Evolutionary conservation across 2,113 vertebrate species (phyloP), one percentile per base, ranked within the genome.

Genomic region (Illadopsis cleaveri): DNA sequence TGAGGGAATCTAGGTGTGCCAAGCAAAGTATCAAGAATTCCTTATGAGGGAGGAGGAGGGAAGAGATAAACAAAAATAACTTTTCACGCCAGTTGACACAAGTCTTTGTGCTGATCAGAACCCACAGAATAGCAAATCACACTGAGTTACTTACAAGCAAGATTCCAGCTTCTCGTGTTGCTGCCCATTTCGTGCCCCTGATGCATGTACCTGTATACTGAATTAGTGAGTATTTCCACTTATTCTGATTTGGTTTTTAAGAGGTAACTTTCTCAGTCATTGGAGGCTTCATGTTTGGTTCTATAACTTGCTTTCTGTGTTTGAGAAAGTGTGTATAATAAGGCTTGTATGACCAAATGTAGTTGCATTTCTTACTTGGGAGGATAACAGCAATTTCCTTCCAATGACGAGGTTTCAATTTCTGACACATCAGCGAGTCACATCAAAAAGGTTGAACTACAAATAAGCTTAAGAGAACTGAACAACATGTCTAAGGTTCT

Each of bases 171-270:
- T 87, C 35, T 79, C 13, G 7, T 19, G 18, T 61, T 72, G 28
- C 23, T 87, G 25, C 21, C 18, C 2, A 6, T 73, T 90, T 72
- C 7, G 10, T 70, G 33, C 27, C 3, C 3, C 40, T 75, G 68
- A 37, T 5, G 17, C 0, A 0, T 10, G 8, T 30, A 38, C 35
- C 48, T 84, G 16, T 27, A 10, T 35, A 18, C 38, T 64, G n/a
- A 58, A 31, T 15, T 54, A 57, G 28, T 51, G 64, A 88, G 11
- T 65, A 25, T 57, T 84, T 69, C 22, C 11, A 28, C 6, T 1
- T 64, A 50, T 82, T 80, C 44, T 56, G 15, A 27, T 86, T 45
- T 28, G 9, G 37, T 65, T 82, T 79, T 81, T 47, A 54, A 42
- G 33, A 66, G 11, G 9, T 60, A 27, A 10, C 19, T 69, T 87